A percentile compares a stretch with the other conserved stretches of the same genome.
Evolutionary conservation across 2,797 vertebrate genomes (phyloP).

Genomic region (Lepidocolaptes lacrymiger): DNA sequence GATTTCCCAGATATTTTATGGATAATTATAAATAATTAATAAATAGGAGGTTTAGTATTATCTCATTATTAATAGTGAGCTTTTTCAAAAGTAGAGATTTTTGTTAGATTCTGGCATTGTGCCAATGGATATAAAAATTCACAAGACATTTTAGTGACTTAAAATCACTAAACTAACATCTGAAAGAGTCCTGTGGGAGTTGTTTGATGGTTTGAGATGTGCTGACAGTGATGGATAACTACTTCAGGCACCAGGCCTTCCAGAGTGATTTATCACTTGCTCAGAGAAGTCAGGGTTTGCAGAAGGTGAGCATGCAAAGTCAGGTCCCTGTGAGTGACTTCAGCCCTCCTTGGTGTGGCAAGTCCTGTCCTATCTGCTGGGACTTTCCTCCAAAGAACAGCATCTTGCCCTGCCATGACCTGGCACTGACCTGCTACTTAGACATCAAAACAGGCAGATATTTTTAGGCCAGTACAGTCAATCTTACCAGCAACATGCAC

Average conservation of each 20-base stretch:
- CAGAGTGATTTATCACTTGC: neutral
- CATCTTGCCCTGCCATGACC: neutral
- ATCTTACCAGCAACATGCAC: neutral
- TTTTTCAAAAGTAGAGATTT: neutral
- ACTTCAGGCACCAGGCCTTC: neutral
- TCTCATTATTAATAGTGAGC: neutral
- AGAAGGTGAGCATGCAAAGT: neutral
- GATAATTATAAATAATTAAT: neutral
- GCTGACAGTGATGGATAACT: neutral
- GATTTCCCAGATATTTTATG: neutral
- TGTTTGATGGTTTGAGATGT: neutral
- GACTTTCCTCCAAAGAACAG: neutral
- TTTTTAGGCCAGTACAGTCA: neutral
- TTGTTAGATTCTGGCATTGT: neutral
- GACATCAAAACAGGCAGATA: neutral
- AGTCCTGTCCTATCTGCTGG: neutral
- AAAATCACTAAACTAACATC: neutral
- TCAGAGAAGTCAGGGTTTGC: fast-evolving
- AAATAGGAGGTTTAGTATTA: neutral
- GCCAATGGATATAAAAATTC: neutral
- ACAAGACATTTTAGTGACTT: neutral
- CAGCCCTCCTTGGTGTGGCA: neutral
- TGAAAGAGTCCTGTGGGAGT: neutral
- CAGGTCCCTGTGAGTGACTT: fast-evolving
- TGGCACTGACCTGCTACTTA: neutral